These are phyloP conservation scores for Procambarus virginalis DNA, from an alignment of 1,140 invertebrate genomes.

Conservation along the genomic window DNA sequence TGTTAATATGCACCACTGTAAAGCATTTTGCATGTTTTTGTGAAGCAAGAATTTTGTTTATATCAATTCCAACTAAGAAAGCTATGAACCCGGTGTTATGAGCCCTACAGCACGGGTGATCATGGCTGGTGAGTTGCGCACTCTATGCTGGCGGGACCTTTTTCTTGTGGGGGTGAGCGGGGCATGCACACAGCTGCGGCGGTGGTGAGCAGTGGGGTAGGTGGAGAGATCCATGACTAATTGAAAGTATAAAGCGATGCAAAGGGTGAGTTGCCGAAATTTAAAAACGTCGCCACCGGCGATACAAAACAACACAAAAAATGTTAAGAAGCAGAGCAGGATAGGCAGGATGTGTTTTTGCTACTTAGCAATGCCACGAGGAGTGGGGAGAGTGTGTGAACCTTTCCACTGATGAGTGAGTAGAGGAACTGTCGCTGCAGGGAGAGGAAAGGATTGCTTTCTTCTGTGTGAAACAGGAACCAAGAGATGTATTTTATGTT, in stretches of 20 bases:
- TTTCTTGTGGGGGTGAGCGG: background rate
- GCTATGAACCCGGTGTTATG: background rate
- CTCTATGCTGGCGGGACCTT: too few relatives aligned
- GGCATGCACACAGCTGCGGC: background rate
- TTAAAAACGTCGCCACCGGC: background rate
- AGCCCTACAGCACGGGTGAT: background rate
- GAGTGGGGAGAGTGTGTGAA: background rate
- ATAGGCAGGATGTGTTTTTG: background rate
- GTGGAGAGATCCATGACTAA: background rate
- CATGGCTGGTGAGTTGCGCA: background rate
- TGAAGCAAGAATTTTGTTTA: background rate
- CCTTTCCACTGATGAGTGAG: background rate
- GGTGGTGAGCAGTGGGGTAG: background rate
- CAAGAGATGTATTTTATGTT: too few relatives aligned
- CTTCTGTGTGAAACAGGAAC: too few relatives aligned
- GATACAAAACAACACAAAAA: conserved; percentile 7
- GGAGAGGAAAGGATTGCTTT: background rate
- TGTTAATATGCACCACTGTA: background rate
- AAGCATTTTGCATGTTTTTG: background rate
- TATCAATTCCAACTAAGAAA: background rate
- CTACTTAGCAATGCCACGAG: background rate
- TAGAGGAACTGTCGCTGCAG: background rate
- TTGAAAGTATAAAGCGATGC: background rate
- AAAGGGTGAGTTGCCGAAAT: background rate
- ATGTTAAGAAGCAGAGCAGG: background rate